Base-by-base conservation (phyloP, 1,140 invertebrate genomes). In the Drosophila lini region DNA sequence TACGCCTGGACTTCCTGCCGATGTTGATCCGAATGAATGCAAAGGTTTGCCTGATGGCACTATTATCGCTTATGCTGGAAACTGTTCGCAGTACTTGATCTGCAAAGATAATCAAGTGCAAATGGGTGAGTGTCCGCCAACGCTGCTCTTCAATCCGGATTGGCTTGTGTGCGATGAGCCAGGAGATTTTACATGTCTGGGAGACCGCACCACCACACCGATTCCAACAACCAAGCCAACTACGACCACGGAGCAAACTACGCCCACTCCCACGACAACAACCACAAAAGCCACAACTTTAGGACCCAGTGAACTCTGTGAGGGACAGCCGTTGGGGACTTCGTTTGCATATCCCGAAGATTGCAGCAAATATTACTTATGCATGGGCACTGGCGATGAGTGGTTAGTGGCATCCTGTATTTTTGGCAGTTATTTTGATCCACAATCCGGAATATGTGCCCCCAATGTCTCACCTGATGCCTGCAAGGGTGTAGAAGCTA, bases 281-380 rank as follows among this genome's bases (percentile, higher is more conserved):
- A 41, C 65, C 9, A 59, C 70, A 8, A 42, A 22, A 32, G 64
- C 55, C 19, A 82, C 75, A 0, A 82, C 74, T 3, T 38, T 59
- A 31, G 74, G 79, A n/a, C 88, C 88, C 3, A 63, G 25, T 3
- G 40, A 91, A 16, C 41, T 85, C 4, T 91, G 88, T 48, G 42
- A 36, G 0, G 47, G 36, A 10, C 48, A 79, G 11, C 32, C 42
- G 1, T 0, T 50, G 1, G 83, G 75, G 0, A 16, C 48, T 5
- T 75, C 78, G 0, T 88, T 56, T 42, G 63, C 88, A 3, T 86
- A 88, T 31, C 63, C 65, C 1, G 22, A 68, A 28, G 61, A 91
- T n/a, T 91, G 88, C 47, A 34, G 44, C 1, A 25, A 74, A 40
- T 91, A 91, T 36, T 78, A 82, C 44, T 36, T 91, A 1, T 91